Conservation (phyloP, 2,888 invertebrate species). For the Chouioia cunea region DNA sequence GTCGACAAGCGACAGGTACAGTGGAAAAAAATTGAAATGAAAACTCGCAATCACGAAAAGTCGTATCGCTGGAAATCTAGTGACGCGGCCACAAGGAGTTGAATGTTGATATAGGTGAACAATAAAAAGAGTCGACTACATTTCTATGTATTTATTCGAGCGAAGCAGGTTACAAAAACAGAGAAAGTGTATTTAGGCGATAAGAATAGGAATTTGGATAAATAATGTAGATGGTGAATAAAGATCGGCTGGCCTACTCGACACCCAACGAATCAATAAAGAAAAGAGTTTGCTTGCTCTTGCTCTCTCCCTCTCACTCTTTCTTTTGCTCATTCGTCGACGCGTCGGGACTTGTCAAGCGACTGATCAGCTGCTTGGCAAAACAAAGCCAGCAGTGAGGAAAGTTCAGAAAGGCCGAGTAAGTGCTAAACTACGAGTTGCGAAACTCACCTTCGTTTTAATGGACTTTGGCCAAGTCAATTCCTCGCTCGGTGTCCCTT, state of each 20-base stretch:
- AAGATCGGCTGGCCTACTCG: too few species aligned
- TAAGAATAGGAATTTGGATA: background rate
- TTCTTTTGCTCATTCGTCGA: constrained; percentile 13
- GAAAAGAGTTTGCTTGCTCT: constrained; percentile 6
- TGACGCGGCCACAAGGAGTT: too few species aligned
- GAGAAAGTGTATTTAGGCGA: background rate
- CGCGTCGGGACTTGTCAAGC: constrained; percentile 29
- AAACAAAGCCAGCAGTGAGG: constrained; percentile 59
- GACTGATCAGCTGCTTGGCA: constrained; percentile 62
- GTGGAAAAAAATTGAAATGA: too few species aligned
- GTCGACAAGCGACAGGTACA: too few species aligned
- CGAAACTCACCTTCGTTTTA: background rate
- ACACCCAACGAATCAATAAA: constrained; percentile 14
- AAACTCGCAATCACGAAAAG: too few species aligned
- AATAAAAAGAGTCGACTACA: too few species aligned
- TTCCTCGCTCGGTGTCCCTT: background rate
- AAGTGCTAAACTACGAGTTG: background rate
- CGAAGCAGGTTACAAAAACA: constrained; percentile 2
- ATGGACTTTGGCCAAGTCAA: too few species aligned
- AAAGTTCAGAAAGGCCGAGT: background rate
- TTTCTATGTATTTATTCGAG: too few species aligned
- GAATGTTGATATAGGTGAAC: too few species aligned
- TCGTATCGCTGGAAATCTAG: too few species aligned
- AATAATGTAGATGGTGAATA: too few species aligned
- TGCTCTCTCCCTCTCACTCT: constrained; percentile 6